Percentiles rank a stretch among this genome's conserved stretches.
phyloP scores from a whole-genome alignment of 1,140 invertebrate genomes.

The Tetramorium parvispinum region DNA sequence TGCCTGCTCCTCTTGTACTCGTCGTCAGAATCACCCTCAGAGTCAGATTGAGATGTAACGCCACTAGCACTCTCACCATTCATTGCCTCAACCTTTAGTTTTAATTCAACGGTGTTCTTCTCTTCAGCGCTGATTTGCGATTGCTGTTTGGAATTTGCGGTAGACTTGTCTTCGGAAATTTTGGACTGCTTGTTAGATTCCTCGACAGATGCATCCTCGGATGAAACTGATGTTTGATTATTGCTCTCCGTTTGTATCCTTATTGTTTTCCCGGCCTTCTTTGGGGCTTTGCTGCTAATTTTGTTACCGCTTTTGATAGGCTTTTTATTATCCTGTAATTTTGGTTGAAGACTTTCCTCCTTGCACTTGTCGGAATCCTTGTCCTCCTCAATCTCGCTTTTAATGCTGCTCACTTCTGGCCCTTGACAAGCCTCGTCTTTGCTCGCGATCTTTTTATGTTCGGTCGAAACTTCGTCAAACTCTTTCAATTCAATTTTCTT shows the following conservation, averaged over 20 bases:
- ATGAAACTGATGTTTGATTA: constrained; percentile 72
- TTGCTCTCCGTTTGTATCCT: constrained; percentile 77
- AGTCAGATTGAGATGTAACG: constrained; percentile 73
- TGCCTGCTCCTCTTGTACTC: constrained; percentile 75
- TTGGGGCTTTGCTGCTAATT: constrained; percentile 73
- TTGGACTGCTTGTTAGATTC: constrained; percentile 76
- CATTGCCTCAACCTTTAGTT: constrained; percentile 80
- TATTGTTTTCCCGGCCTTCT: constrained; percentile 75
- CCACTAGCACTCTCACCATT: constrained; percentile 71
- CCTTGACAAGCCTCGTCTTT: constrained; percentile 77
- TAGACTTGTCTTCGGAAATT: constrained; percentile 68
- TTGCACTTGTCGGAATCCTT: constrained; percentile 78
- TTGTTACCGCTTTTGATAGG: constrained; percentile 74
- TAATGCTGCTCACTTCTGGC: constrained; percentile 72
- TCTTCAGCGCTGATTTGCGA: constrained; percentile 55
- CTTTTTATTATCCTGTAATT: constrained; percentile 74
- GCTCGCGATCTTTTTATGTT: constrained; percentile 73
- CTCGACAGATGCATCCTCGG: constrained; percentile 80
- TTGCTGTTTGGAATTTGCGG: constrained; percentile 62
- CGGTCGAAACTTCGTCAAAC: constrained; percentile 74
- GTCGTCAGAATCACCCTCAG: constrained; percentile 70
- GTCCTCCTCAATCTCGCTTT: constrained; percentile 78
- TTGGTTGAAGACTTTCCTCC: constrained; percentile 70
- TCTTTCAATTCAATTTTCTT: constrained; percentile 81
- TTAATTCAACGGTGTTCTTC: constrained; percentile 68